These are phyloP conservation scores for Poicephalus gulielmi DNA, from an alignment of 2,113 vertebrate species.

Conservation along the genomic window DNA sequence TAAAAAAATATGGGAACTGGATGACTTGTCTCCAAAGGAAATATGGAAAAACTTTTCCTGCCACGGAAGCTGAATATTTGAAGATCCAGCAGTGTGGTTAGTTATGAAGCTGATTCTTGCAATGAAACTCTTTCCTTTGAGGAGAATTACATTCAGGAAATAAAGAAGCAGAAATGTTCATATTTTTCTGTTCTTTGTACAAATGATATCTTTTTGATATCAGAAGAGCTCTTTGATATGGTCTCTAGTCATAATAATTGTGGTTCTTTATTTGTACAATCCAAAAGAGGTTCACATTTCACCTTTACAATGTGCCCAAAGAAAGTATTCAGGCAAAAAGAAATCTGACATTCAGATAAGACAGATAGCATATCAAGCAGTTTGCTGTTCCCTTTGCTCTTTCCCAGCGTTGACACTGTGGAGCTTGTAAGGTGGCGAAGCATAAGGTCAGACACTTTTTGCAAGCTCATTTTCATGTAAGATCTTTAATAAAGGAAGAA, in stretches of 20 bases:
- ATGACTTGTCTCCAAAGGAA: constrained; percentile 2
- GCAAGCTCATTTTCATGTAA: constrained; percentile 27
- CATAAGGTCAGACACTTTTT: neutral
- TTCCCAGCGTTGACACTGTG: neutral
- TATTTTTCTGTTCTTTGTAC: neutral
- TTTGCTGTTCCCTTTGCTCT: neutral
- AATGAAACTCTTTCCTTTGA: neutral
- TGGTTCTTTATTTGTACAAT: neutral
- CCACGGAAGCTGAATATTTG: neutral
- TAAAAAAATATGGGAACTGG: neutral
- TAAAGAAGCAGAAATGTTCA: neutral
- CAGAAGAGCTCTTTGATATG: neutral
- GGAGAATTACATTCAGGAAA: neutral
- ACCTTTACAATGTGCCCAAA: neutral
- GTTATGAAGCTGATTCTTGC: neutral
- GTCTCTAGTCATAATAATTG: neutral
- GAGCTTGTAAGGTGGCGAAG: neutral
- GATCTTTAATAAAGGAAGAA: constrained; percentile 4
- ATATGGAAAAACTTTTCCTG: neutral
- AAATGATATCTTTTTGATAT: neutral
- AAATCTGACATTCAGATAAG: neutral
- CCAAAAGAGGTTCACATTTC: neutral
- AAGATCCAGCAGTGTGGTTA: neutral
- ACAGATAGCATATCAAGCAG: neutral
- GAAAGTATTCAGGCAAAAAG: neutral